Conservation (phyloP, 2,113 vertebrate genomes). For the Lophotis ruficrista region DNA sequence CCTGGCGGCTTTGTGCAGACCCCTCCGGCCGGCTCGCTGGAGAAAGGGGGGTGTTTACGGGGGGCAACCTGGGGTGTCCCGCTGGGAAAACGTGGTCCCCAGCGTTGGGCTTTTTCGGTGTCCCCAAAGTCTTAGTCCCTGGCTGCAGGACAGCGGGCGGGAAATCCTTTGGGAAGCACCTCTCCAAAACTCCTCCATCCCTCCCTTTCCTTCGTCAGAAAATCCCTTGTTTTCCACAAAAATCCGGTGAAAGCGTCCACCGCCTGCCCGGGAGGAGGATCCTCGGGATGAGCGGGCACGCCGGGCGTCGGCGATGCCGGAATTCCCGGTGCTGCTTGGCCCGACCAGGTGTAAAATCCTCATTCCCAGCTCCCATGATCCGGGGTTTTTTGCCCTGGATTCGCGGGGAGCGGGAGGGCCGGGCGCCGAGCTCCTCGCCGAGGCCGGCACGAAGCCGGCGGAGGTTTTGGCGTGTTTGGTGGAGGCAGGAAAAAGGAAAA, state of each 20-base stretch:
- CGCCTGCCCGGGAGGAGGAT: not conserved
- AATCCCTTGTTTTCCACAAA: not conserved
- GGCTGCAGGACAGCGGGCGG: rapidly evolving
- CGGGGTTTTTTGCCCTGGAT: not conserved
- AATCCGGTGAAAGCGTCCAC: not conserved
- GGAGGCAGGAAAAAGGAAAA: no score
- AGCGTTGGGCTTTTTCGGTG: rapidly evolving
- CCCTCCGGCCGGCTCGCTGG: rapidly evolving
- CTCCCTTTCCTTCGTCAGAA: not conserved
- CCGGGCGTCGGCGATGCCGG: rapidly evolving
- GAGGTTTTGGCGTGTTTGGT: not conserved
- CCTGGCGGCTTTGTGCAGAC: not conserved
- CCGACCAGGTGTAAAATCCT: not conserved
- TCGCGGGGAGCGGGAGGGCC: rapidly evolving
- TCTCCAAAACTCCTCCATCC: not conserved
- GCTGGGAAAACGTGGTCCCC: rapidly evolving
- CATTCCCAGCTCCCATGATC: not conserved
- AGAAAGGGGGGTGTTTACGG: not conserved
- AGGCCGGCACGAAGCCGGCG: not conserved
- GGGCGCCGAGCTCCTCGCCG: rapidly evolving
- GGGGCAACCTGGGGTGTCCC: not conserved
- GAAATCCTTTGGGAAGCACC: not conserved
- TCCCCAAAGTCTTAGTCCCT: not conserved
- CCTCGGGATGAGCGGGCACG: rapidly evolving
- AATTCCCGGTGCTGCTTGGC: not conserved